phyloP scores from a whole-genome alignment of 2,113 vertebrate species.

The Entomyzon cyanotis region DNA sequence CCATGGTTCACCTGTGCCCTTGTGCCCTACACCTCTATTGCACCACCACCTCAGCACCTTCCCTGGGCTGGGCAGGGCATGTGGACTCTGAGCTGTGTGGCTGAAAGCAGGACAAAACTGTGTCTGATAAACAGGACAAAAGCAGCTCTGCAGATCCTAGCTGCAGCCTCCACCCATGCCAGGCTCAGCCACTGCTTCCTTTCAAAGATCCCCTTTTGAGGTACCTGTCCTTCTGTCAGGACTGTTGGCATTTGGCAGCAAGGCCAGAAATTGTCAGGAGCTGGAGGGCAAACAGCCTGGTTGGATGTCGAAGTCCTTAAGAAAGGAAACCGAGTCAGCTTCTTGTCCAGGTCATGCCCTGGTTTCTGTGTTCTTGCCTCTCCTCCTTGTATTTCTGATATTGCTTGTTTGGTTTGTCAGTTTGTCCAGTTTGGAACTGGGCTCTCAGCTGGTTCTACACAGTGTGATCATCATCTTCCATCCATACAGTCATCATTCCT shows the following conservation, averaged over 20 bases:
- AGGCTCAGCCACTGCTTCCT: neutral
- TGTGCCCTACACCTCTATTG: neutral
- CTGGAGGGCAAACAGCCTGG: neutral
- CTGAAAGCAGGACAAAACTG: neutral
- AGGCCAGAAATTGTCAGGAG: neutral
- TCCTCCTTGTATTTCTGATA: neutral
- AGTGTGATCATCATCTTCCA: neutral
- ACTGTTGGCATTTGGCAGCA: neutral
- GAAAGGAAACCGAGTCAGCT: neutral
- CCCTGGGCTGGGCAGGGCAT: neutral
- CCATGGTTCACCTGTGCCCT: rapidly evolving
- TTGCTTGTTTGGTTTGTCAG: neutral
- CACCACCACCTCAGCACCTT: rapidly evolving
- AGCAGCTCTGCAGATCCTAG: neutral
- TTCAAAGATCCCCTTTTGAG: neutral
- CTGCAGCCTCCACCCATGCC: rapidly evolving
- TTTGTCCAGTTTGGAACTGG: neutral
- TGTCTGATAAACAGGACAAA: neutral
- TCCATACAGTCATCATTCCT: neutral
- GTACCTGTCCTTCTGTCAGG: neutral
- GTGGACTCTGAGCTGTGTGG: neutral
- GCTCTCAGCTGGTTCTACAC: neutral
- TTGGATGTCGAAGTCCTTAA: neutral
- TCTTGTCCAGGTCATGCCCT: neutral
- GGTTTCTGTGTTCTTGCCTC: neutral